phyloP scores from a whole-genome alignment of 2,113 vertebrate species.

The Thymallus thymallus region DNA sequence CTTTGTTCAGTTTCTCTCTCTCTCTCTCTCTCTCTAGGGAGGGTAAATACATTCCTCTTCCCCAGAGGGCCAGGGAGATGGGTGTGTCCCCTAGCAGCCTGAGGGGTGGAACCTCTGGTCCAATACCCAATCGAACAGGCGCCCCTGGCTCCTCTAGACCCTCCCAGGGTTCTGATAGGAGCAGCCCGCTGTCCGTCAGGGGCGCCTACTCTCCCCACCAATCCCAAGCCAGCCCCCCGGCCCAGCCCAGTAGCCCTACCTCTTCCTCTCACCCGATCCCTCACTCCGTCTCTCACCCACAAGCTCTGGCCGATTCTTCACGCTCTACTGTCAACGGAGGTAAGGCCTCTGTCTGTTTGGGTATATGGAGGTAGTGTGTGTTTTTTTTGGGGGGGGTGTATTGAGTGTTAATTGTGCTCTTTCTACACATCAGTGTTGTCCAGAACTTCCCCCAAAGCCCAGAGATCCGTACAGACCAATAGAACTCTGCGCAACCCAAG shows the following conservation, averaged over 20 bases:
- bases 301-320: conserved; percentile 59
- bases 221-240: conserved; percentile 69
- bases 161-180: conserved; percentile 63
- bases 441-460: conserved; percentile 88
- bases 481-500: conserved; percentile 76
- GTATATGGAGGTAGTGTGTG: not conserved
- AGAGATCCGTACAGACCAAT: conserved; percentile 80
- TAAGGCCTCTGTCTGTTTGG: conserved; percentile 27
- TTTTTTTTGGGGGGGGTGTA: not conserved
- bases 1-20: too few species aligned
- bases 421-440: conserved; percentile 70
- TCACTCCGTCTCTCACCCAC: conserved; percentile 70
- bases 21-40: conserved; percentile 74
- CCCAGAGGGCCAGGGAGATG: conserved; percentile 84
- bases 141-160: conserved; percentile 45
- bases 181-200: conserved; percentile 68
- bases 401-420: not conserved
- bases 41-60: conserved; percentile 86
- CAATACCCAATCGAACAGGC: conserved; percentile 43
- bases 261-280: conserved; percentile 65
- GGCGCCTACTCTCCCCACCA: conserved; percentile 62
- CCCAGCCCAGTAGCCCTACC: conserved; percentile 50
- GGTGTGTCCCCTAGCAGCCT: conserved; percentile 43
- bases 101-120: conserved; percentile 57
- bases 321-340: conserved; percentile 73